These are phyloP conservation scores for Xestia rhomboidea DNA, from an alignment of 2,888 invertebrate species.

Conservation along the genomic window DNA sequence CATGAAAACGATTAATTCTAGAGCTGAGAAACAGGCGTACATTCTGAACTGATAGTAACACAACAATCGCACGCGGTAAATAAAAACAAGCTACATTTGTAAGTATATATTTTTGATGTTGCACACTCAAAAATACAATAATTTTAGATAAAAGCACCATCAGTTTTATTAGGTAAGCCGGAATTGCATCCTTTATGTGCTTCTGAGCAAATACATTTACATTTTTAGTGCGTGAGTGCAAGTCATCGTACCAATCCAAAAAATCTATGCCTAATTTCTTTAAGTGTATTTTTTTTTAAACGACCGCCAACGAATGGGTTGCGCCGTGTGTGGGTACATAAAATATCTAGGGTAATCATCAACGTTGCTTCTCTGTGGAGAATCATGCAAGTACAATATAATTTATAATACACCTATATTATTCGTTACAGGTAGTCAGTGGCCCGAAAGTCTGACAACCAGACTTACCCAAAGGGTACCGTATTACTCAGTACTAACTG, in stretches of 20 bases:
- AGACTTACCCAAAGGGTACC: too few species aligned
- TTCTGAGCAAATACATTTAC: neutral
- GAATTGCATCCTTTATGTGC: neutral
- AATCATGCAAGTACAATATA: neutral
- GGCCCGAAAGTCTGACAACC: too few species aligned
- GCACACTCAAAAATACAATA: neutral
- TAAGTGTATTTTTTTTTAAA: neutral
- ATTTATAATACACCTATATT: too few species aligned
- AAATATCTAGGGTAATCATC: neutral
- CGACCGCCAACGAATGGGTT: too few species aligned
- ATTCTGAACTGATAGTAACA: constrained; percentile 12
- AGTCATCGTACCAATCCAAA: neutral
- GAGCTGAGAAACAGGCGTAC: constrained; percentile 15
- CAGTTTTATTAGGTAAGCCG: constrained; percentile 4
- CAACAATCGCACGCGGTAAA: constrained; percentile 3
- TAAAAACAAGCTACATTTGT: constrained; percentile 19
- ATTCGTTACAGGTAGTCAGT: too few species aligned
- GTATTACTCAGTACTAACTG: too few species aligned
- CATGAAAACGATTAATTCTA: constrained; percentile 10
- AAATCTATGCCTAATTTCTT: neutral
- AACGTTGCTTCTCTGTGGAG: neutral
- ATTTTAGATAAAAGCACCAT: neutral
- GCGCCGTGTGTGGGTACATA: neutral
- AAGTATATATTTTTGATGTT: neutral
- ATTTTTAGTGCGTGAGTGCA: neutral